Evolutionary conservation across 37 sponge, comb jelly and placozoan species (phyloP), one percentile per base, ranked within the genome.

Genomic region (Geodia barretti): DNA sequence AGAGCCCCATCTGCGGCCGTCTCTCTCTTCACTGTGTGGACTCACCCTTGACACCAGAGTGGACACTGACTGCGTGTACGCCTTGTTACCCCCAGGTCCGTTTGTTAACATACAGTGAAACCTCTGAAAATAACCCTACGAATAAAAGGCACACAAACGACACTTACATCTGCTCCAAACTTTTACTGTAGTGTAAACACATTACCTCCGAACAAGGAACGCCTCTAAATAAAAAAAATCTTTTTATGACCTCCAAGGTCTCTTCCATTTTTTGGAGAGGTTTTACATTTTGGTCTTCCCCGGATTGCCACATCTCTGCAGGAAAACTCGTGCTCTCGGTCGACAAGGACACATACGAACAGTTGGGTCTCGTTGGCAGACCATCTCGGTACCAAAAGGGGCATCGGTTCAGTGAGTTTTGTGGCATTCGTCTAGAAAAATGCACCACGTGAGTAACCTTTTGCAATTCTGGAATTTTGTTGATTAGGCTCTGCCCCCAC

Each of bases 291-390:
- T 62, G 4, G 28, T 29, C 2, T 62, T 8, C 28, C n/a, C 7
- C 7, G 28, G n/a, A 29, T 73, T 8, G 2, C 47, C 47, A 9
- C 5, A 40, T 17, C 32, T 26, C 25, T 36, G 54, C 37, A 93
- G 93, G 93, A 1, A 82, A 69, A 60, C 69, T 93, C 26, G 7
- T 78, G 8, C 73, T 93, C 17, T 93, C 87, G 4, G 3, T 93
- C 14, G 75, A 73, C 60, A 93, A 93, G 61, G 93, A 93, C 26
- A 66, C 86, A 0, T 86, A 82, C 66, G 83, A 89, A 70, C 78
- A 84, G 59, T 68, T 93, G 39, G 93, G 93, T 23, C 70, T 93
- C 28, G 83, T 76, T 3, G 90, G 93, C 36, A 81, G 30, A 31
- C 69, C 81, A 0, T 92, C 93, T n/a, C 33, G 66, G 14, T 88